phyloP scores from a whole-genome alignment of 2,113 vertebrate genomes.

The Sclerurus mexicanus region DNA sequence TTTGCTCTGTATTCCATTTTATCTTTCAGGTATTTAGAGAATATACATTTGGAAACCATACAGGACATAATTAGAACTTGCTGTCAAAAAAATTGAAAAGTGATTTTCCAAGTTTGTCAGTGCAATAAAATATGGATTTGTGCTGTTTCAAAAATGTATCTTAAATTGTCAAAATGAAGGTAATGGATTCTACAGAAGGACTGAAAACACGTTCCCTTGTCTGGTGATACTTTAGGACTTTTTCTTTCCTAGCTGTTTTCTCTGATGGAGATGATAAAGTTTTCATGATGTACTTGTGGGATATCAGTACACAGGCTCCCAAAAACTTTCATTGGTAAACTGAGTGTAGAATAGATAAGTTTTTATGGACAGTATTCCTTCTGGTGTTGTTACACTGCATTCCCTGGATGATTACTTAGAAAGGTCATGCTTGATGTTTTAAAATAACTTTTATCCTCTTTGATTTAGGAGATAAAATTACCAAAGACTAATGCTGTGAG shows the following conservation, averaged over 20 bases:
- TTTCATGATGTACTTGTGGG: background rate
- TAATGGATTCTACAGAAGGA: background rate
- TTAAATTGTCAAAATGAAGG: background rate
- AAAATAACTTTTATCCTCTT: background rate
- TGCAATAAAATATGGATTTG: background rate
- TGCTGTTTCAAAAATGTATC: background rate
- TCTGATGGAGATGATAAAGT: background rate
- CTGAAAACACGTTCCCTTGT: background rate
- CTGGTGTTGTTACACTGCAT: background rate
- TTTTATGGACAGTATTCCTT: background rate
- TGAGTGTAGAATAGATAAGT: background rate
- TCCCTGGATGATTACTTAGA: background rate
- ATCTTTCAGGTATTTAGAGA: background rate
- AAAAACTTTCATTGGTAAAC: background rate
- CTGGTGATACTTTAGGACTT: background rate
- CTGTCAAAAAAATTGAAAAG: background rate
- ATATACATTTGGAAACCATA: background rate
- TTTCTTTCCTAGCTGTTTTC: rapidly evolving
- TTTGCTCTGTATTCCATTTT: background rate
- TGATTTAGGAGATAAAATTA: background rate
- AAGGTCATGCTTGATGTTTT: background rate
- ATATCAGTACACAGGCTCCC: background rate
- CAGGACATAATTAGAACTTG: background rate
- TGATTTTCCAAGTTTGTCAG: background rate
- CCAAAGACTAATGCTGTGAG: background rate